Base-by-base conservation (phyloP, 2,888 invertebrate genomes). In the Operophtera brumata region DNA sequence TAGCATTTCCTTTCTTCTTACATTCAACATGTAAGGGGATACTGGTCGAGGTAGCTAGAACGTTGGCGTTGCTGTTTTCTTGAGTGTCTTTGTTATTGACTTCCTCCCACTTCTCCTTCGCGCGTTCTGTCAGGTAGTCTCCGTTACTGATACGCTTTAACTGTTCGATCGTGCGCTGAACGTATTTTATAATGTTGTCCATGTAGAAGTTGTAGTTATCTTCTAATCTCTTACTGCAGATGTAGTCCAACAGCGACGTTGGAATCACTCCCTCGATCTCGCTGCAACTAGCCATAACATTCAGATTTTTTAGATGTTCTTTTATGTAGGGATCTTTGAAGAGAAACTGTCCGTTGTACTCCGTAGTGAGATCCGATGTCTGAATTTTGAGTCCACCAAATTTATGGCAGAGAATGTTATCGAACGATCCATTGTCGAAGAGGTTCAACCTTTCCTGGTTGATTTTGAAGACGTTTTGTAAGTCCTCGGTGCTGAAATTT, bases 111-210 rank as follows among this genome's bases (percentile, higher is more conserved):
- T 84, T 89, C 56, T 85, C 78, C 63, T 82, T 88, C n/a, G 77
- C 85, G 66, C 67, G 82, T 1, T 86, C 86, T 2, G 86, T 86
- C 53, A 90, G 73, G 60, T 82, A 90, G 57, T 90, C 90, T 1
- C 90, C 90, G 49, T 90, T 87, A 57, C 88, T 88, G 14, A 90
- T 89, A 11, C 87, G 80, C 63, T 84, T 88, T n/a, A 90, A 66
- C 59, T 90, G 88, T 2, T 88, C 87, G 49, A 90, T 87, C 1
- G 86, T 86, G 47, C 84, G 75, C 50, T 80, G 79, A 0, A 87
- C 87, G 54, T 88, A 82, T 64, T 66, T 69, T 34, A 90, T 88
- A 6, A 89, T 75, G 50, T 81, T 87, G 9, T 90, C 89, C 86
- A 90, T 86, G 57, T 88, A 82, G 63, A 87, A 84, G 59, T 78